A percentile compares a stretch with the other conserved stretches of the same genome.
These are phyloP conservation scores for Doryteuthis pealeii DNA, from an alignment of 1,140 invertebrate genomes.

Conservation along the genomic window DNA sequence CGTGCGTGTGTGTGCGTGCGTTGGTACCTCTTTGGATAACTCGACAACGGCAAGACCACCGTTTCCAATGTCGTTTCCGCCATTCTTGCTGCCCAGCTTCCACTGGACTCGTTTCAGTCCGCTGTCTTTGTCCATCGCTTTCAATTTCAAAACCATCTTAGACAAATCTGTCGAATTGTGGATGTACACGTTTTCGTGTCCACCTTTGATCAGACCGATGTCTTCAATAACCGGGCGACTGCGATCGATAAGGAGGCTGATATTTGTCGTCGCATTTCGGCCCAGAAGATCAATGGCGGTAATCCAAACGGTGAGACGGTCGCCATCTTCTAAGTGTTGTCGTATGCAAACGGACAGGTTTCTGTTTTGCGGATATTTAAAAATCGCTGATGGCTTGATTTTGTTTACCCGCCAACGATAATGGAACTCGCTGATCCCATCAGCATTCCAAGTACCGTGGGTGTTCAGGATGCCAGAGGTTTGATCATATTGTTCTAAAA, in stretches of 20 bases:
- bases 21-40: background rate
- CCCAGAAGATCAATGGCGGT: conserved; percentile 27
- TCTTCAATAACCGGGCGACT: conserved; percentile 25
- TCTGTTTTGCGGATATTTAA: background rate
- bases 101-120: conserved; percentile 23
- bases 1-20: too few relatives aligned
- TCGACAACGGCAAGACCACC: conserved; percentile 15
- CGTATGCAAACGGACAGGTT: background rate
- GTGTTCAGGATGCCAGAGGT: conserved; percentile 27
- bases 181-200: conserved; percentile 24
- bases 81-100: conserved; percentile 18
- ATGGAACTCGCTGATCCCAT: conserved; percentile 28
- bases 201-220: conserved; percentile 23
- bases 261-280: conserved; percentile 22
- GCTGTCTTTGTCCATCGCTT: conserved; percentile 35
- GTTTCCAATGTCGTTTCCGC: conserved; percentile 12
- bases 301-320: conserved; percentile 27
- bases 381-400: background rate
- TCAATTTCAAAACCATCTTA: conserved; percentile 33
- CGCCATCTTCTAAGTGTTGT: conserved; percentile 24
- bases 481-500: conserved; percentile 30
- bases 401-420: background rate
- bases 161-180: conserved; percentile 34
- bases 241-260: conserved; percentile 31
- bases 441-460: conserved; percentile 31